These are phyloP conservation scores for Tylochromis polylepis DNA, from an alignment of 2,113 vertebrate species.

Conservation along the genomic window DNA sequence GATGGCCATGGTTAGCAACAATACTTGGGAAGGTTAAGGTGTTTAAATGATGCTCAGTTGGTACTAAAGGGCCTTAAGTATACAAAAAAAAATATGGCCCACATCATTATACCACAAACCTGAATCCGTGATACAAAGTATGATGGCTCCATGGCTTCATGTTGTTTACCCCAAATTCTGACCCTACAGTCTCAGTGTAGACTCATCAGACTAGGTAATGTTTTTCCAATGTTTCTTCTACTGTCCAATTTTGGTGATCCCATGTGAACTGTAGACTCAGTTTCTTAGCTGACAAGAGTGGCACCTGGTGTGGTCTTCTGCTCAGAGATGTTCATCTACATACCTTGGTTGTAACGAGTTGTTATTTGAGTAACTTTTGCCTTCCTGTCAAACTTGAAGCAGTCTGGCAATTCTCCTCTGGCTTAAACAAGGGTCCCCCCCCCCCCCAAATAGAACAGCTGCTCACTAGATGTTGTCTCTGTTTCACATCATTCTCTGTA, in stretches of 20 bases:
- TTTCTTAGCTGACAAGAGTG: background rate
- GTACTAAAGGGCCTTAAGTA: background rate
- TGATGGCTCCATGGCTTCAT: background rate
- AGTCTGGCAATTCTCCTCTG: too few species aligned
- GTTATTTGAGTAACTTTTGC: background rate
- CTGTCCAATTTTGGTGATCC: too few species aligned
- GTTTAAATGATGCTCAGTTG: background rate
- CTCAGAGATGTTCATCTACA: background rate
- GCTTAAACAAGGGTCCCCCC: too few species aligned
- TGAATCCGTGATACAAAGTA: background rate
- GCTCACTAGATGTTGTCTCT: background rate
- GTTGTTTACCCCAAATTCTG: background rate
- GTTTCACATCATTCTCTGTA: background rate
- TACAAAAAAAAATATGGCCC: background rate
- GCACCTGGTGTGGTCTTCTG: background rate
- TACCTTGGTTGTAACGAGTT: background rate
- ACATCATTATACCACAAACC: background rate
- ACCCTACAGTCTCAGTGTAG: background rate
- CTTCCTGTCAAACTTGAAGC: background rate
- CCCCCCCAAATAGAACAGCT: background rate
- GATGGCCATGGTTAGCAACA: background rate
- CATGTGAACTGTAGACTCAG: background rate
- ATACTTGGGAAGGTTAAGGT: background rate
- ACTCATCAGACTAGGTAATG: too few species aligned
- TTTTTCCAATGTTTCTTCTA: too few species aligned